Conservation (phyloP, 2,888 invertebrate genomes). For the Nemapogon koenigi region DNA sequence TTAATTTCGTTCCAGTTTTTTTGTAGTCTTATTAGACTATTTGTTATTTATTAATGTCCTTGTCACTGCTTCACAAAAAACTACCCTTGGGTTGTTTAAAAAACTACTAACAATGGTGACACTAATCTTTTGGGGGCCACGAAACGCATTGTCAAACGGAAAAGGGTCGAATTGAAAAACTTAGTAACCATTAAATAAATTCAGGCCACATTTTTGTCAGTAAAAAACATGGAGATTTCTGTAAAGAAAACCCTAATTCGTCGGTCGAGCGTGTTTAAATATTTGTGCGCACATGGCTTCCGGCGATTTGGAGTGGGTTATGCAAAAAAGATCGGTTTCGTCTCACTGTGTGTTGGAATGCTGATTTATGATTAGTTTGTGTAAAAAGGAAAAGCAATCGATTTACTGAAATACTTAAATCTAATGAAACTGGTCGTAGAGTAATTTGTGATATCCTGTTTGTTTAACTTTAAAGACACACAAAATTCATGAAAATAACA, state of each 20-base stretch:
- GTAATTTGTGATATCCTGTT: too few relatives aligned
- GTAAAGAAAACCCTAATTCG: constrained; percentile 24
- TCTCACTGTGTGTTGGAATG: too few relatives aligned
- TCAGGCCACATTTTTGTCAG: constrained; percentile 23
- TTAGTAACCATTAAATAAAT: constrained; percentile 62
- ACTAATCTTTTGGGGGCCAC: constrained; percentile 49
- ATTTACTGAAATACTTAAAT: too few relatives aligned
- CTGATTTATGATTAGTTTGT: constrained; percentile 41
- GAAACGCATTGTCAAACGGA: constrained; percentile 43
- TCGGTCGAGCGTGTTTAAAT: constrained; percentile 54
- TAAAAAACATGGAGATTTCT: constrained; percentile 24
- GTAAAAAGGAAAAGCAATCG: too few relatives aligned
- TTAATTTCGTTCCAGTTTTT: constrained; percentile 10
- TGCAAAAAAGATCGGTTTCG: constrained; percentile 57
- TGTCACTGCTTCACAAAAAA: constrained; percentile 44
- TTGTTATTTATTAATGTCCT: constrained; percentile 56
- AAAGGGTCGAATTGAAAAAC: constrained; percentile 50
- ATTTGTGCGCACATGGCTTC: constrained; percentile 62
- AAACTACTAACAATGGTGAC: constrained; percentile 49
- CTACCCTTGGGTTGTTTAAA: constrained; percentile 25
- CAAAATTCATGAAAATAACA: too few relatives aligned
- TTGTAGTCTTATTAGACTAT: constrained; percentile 31
- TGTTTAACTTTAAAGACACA: too few relatives aligned
- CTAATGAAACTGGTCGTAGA: too few relatives aligned
- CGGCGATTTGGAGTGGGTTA: constrained; percentile 60